phyloP scores from a whole-genome alignment of 2,113 vertebrate genomes.

The Cyanoliseus patagonus region DNA sequence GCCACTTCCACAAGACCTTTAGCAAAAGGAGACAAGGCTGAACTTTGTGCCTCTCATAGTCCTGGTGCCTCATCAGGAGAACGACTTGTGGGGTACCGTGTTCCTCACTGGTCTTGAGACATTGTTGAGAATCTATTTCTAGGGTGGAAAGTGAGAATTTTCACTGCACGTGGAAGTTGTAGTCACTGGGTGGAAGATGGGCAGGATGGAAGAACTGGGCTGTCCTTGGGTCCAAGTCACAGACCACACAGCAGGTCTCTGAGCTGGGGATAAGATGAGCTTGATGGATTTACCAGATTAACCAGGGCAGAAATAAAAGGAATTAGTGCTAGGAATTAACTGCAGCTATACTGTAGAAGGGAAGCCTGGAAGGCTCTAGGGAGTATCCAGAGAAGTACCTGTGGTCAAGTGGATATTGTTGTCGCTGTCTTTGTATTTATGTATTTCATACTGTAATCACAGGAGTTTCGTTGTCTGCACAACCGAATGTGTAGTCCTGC shows the following conservation, averaged over 20 bases:
- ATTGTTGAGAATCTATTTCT: accelerated
- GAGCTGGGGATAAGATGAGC: background rate
- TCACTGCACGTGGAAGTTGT: background rate
- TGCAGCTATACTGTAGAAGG: background rate
- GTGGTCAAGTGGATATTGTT: background rate
- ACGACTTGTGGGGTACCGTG: accelerated
- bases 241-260: background rate
- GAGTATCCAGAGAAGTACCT: background rate
- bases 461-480: background rate
- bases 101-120: background rate
- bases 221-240: background rate
- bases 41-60: background rate
- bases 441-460: background rate
- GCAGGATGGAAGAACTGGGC: background rate
- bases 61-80: background rate
- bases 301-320: background rate
- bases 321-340: background rate
- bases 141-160: background rate
- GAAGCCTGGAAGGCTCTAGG: background rate
- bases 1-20: background rate
- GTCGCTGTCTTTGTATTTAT: background rate
- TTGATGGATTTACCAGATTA: background rate
- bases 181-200: background rate
- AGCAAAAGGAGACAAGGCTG: background rate
- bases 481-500: background rate